Conservation (phyloP, 2,888 invertebrate species). For the Yponomeuta plumbellus region DNA sequence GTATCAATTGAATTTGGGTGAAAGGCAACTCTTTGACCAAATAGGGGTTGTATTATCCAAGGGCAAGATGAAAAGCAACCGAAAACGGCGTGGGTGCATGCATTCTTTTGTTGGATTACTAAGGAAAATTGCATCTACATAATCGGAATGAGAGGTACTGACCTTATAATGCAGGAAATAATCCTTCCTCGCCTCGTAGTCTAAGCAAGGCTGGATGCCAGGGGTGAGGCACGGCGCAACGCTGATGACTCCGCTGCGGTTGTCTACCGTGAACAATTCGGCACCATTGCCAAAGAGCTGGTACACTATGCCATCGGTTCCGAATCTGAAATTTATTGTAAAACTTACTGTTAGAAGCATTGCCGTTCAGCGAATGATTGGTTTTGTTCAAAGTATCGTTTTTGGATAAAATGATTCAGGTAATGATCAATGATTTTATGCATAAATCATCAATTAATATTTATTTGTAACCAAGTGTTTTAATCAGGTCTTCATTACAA, state of each 20-base stretch:
- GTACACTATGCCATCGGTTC: conserved; percentile 90
- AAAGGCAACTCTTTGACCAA: too few species aligned
- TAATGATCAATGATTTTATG: too few species aligned
- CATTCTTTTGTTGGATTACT: background rate
- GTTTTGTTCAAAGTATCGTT: too few species aligned
- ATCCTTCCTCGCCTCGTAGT: conserved; percentile 87
- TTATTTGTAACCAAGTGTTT: too few species aligned
- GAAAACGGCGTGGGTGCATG: too few species aligned
- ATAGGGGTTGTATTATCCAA: too few species aligned
- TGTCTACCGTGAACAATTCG: conserved; percentile 87
- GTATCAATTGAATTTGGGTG: too few species aligned
- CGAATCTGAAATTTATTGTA: conserved; percentile 70
- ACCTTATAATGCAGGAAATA: conserved; percentile 92
- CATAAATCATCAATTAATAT: too few species aligned
- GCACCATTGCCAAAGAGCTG: conserved; percentile 88
- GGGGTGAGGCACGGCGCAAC: conserved; percentile 85
- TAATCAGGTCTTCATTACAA: too few species aligned
- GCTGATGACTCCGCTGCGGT: conserved; percentile 86
- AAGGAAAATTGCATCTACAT: background rate
- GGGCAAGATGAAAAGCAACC: too few species aligned
- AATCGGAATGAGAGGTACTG: conserved; percentile 19
- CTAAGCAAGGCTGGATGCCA: conserved; percentile 84
- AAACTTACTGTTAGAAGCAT: background rate
- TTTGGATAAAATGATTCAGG: too few species aligned
- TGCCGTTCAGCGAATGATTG: background rate